These are phyloP conservation scores for Xenopus borealis DNA, from an alignment of 2,113 vertebrate genomes.

Conservation along the genomic window DNA sequence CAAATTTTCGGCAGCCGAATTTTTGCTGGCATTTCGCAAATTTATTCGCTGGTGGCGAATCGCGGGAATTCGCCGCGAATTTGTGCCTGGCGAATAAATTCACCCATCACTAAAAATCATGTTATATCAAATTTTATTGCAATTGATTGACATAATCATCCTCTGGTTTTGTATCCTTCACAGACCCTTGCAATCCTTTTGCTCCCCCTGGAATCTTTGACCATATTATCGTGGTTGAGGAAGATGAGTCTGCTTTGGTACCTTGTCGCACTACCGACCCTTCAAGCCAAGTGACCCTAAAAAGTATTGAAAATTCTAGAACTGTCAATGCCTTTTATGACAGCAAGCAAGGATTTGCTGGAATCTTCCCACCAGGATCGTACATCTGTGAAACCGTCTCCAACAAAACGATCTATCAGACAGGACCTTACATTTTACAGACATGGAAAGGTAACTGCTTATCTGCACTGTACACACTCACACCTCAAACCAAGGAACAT, in stretches of 20 bases:
- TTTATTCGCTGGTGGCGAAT: no score
- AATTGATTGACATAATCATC: no score
- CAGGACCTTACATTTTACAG: slow-evolving; percentile 82
- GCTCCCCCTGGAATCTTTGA: slow-evolving; percentile 71
- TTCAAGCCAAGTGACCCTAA: slow-evolving; percentile 71
- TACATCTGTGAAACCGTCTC: slow-evolving; percentile 78
- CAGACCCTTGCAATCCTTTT: slow-evolving; percentile 84
- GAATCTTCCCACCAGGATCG: slow-evolving; percentile 77
- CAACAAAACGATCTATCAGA: slow-evolving; percentile 68
- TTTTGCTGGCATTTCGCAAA: no score
- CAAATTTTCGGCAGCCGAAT: no score
- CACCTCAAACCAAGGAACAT: background rate
- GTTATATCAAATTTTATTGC: no score
- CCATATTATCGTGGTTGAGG: slow-evolving; percentile 75
- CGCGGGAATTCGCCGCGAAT: no score
- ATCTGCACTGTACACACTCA: no score
- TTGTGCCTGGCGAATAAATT: no score
- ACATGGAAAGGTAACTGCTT: slow-evolving; percentile 75
- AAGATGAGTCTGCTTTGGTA: slow-evolving; percentile 78
- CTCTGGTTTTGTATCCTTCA: slow-evolving; percentile 10
- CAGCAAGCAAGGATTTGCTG: slow-evolving; percentile 81
- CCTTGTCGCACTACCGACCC: slow-evolving; percentile 88
- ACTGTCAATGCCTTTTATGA: slow-evolving; percentile 71
- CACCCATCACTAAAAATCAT: no score
- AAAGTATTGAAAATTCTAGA: slow-evolving; percentile 64